phyloP scores from a whole-genome alignment of 2,113 vertebrate species.

The Lasiurus cinereus region DNA sequence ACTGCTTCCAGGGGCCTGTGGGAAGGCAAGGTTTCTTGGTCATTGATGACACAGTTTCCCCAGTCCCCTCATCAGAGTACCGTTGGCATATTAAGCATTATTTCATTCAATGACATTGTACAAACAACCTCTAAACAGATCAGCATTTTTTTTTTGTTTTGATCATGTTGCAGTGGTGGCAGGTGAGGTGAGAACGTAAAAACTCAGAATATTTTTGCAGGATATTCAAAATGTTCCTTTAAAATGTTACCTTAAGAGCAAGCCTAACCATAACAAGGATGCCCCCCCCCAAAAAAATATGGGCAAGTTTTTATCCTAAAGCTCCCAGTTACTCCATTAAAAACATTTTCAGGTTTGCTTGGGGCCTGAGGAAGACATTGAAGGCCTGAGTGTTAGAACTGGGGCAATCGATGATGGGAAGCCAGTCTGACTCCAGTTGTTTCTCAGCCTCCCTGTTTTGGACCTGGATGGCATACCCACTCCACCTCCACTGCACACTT shows the following conservation, averaged over 20 bases:
- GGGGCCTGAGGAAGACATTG: not conserved
- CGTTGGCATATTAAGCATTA: not conserved
- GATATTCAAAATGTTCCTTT: not conserved
- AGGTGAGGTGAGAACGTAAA: conserved; percentile 3
- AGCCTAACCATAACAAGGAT: not conserved
- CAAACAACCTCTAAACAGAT: not conserved
- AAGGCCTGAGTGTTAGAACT: not conserved
- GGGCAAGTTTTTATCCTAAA: not conserved
- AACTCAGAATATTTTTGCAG: conserved; percentile 24
- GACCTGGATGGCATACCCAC: not conserved
- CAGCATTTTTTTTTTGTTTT: not conserved
- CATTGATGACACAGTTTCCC: conserved; percentile 7
- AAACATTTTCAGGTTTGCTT: conserved; percentile 4
- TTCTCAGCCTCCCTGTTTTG: not conserved
- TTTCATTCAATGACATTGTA: not conserved
- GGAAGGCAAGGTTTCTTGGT: not conserved
- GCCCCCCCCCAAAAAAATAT: not conserved
- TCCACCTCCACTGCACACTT: not conserved
- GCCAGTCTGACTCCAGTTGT: not conserved
- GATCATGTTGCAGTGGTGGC: not conserved
- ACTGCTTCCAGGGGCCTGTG: not conserved
- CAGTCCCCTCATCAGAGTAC: not conserved
- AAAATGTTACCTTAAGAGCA: conserved; percentile 41
- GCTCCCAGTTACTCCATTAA: not conserved
- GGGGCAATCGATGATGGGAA: not conserved